phyloP scores from a whole-genome alignment of 2,888 invertebrate species.

The Dioctria linearis region DNA sequence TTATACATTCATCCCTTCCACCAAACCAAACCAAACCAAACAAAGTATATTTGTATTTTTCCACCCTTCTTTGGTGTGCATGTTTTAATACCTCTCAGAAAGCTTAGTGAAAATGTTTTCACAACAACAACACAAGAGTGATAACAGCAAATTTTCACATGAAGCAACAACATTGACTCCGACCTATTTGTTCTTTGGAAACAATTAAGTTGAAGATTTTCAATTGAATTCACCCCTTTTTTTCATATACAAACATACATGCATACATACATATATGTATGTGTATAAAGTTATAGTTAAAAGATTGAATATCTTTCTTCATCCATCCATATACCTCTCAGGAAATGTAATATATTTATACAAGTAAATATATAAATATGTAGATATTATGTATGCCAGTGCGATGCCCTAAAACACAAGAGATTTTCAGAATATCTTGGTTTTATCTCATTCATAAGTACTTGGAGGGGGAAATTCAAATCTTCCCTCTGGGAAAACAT shows the following conservation, averaged over 20 bases:
- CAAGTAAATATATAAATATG: too few species aligned
- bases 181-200: background rate
- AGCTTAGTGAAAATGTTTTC: too few species aligned
- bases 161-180: background rate
- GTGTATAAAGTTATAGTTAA: background rate
- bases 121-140: background rate
- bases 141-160: background rate
- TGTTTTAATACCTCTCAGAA: too few species aligned
- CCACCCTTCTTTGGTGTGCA: too few species aligned
- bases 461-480: background rate
- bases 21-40: too few species aligned
- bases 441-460: background rate
- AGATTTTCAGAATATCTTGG: background rate
- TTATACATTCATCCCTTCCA: too few species aligned
- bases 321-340: background rate
- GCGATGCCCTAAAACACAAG: background rate
- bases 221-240: background rate
- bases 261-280: too few species aligned
- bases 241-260: background rate
- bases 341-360: too few species aligned
- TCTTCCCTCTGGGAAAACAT: background rate
- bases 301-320: background rate
- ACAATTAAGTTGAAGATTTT: background rate
- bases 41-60: too few species aligned
- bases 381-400: background rate